Base-by-base conservation (phyloP, 1,140 invertebrate species). In the Pemphigus obesinymphae region DNA sequence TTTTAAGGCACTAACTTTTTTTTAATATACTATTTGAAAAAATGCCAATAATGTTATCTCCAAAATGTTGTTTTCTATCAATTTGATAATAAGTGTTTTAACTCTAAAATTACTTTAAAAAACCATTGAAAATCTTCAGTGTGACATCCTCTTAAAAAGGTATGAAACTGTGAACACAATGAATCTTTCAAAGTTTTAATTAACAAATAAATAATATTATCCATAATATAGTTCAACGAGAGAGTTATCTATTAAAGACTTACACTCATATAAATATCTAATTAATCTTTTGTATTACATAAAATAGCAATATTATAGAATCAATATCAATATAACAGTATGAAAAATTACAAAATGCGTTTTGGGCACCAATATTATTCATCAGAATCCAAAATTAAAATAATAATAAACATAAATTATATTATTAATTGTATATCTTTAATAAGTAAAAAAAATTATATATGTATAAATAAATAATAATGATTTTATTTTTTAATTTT, bases 401-500 rank as follows among this genome's bases (percentile, higher is more conserved):
- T 68, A 45, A 26, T 73, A 40, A 48, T 34, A 45, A 82, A 26
- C 34, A 48, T 50, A 61, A 73, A 80, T 40, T 17, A 45, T 50
- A 31, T 58, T 50, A 31, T 58, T 72, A 66, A 63, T 50, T 53
- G 15, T 58, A 58, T 58, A 37, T 55, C 55, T 75, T 40, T 43
- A 63, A 61, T 63, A 63, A 40, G 50, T 80, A 76, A 76, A 76
- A 76, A 76, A 58, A 55, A 80, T 29, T 63, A 43, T 45, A 80
- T 58, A 61, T 40, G 23, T 58, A 76, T 78, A 78, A 78, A 78
- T 78, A 78, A 78, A 78, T 78, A 63, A 78, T 78, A 78, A 80
- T 80, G 20, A 53, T 31, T 43, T 78, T 55, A 26, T 61, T 63
- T 53, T 58, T 40, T 43, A 31, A 78, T 34, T 72, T 72, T 29